Evolutionary conservation across 2,797 vertebrate species (phyloP).

Genomic region (Chaetodon trifasciatus): DNA sequence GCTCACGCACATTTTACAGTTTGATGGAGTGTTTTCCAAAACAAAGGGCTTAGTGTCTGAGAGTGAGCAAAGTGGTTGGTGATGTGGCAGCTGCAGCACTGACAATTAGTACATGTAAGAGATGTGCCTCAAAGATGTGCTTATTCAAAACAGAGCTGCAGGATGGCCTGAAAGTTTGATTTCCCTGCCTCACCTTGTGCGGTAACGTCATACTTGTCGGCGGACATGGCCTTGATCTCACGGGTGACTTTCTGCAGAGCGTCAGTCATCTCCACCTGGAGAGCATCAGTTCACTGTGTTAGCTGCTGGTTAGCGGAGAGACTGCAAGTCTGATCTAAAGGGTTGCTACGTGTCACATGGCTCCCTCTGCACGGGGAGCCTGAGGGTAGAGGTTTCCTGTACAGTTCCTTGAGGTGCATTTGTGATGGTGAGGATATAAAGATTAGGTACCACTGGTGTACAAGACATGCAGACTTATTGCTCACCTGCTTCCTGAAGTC

Average conservation of each 20-base stretch:
- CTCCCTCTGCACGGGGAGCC: no score
- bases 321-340: background rate
- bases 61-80: background rate
- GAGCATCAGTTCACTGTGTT: background rate
- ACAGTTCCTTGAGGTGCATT: background rate
- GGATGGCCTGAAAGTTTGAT: background rate
- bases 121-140: background rate
- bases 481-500: conserved; percentile 92
- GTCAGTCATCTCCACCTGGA: conserved; percentile 92
- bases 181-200: conserved; percentile 90
- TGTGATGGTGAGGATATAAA: background rate
- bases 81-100: background rate
- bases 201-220: conserved; percentile 95
- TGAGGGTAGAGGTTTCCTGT: background rate
- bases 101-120: background rate
- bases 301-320: background rate
- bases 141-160: background rate
- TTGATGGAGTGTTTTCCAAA: background rate
- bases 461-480: fast-evolving
- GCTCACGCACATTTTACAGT: background rate
- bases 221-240: conserved; percentile 94
- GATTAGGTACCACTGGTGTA: no score
- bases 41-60: background rate
- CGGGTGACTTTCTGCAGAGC: conserved; percentile 95
- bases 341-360: background rate